phyloP scores from a whole-genome alignment of 2,797 vertebrate species.

The Hipposideros larvatus region DNA sequence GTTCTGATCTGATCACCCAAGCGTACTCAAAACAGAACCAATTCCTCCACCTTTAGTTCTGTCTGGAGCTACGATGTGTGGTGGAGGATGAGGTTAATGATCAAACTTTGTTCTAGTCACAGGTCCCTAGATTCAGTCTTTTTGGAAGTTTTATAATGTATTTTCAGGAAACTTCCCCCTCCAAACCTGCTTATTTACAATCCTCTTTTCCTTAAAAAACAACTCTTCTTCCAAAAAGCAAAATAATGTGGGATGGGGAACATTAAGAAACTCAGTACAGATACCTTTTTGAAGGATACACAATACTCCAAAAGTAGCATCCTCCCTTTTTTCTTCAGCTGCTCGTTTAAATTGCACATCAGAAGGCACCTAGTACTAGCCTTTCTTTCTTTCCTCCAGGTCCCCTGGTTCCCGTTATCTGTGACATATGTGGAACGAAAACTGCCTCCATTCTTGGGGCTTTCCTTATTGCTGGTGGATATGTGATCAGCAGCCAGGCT shows the following conservation, averaged over 20 bases:
- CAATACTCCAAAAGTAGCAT: background rate
- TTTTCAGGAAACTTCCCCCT: background rate
- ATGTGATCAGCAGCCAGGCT: slow-evolving; percentile 94
- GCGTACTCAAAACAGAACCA: background rate
- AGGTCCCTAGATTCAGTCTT: background rate
- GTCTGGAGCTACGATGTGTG: background rate
- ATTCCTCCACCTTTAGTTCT: background rate
- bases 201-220: background rate
- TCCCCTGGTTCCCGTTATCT: slow-evolving; percentile 91
- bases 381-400: slow-evolving; percentile 85
- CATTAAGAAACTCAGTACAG: background rate
- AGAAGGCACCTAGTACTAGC: background rate
- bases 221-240: background rate
- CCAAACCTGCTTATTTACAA: background rate
- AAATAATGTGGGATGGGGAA: background rate
- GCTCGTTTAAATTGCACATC: background rate
- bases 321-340: background rate
- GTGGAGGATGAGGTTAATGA: background rate
- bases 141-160: background rate
- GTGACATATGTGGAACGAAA: slow-evolving; percentile 91
- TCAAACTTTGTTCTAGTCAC: background rate
- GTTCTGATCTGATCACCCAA: background rate
- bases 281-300: background rate
- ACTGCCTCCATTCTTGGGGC: slow-evolving; percentile 91
- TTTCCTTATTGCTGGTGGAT: slow-evolving; percentile 91